phyloP scores from a whole-genome alignment of 2,113 vertebrate species.

The Sphaerodactylus townsendi region DNA sequence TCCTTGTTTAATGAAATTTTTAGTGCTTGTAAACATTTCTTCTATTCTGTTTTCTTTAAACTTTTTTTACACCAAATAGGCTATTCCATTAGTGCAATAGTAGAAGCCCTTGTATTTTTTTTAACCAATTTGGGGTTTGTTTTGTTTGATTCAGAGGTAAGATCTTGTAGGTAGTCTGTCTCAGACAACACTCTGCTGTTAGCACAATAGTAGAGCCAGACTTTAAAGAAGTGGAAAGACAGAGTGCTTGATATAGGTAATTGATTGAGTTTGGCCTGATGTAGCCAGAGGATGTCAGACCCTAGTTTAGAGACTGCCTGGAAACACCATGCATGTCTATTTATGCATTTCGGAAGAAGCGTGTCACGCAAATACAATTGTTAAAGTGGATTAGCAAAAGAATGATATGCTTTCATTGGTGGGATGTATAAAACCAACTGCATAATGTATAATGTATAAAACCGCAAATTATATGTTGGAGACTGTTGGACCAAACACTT shows the following conservation, averaged over 20 bases:
- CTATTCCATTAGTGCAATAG: background rate
- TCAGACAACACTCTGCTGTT: background rate
- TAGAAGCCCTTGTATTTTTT: background rate
- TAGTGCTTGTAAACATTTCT: background rate
- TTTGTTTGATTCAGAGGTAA: background rate
- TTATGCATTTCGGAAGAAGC: background rate
- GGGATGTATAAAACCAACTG: too few species aligned
- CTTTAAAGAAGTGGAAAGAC: too few species aligned
- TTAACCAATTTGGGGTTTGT: background rate
- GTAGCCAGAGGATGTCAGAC: background rate
- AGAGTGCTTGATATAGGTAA: background rate
- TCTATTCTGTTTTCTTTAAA: background rate
- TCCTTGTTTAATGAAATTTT: background rate
- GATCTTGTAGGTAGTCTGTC: background rate
- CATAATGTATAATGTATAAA: too few species aligned
- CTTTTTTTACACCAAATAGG: background rate
- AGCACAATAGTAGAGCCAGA: background rate
- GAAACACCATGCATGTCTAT: background rate
- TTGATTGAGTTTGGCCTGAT: background rate
- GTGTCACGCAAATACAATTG: background rate
- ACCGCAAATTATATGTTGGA: too few species aligned
- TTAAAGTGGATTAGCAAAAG: background rate
- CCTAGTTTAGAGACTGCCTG: background rate
- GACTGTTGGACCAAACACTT: too few species aligned
- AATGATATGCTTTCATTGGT: too few species aligned